Evolutionary conservation across 2,113 vertebrate genomes (phyloP), one percentile per base, ranked within the genome.

Genomic region (Etheostoma spectabile): DNA sequence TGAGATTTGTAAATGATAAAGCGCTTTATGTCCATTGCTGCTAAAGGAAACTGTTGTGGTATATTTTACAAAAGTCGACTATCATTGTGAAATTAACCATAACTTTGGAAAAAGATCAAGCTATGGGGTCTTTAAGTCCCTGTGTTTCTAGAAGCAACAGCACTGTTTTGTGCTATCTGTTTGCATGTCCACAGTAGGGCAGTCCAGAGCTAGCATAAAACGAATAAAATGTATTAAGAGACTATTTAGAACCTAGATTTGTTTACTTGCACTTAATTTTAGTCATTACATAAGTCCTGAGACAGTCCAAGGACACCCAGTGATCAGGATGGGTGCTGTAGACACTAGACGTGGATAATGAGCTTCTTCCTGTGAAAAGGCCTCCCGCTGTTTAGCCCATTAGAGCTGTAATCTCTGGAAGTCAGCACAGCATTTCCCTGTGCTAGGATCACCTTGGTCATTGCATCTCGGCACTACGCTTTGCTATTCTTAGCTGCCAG

Each of bases 321-420:
- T 12, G 52, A 77, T 80, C 71, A 81, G 70, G 73, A 77, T 27
- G 24, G 70, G 30, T 30, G 64, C 80, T 74, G 76, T 45, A 53
- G 82, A 77, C 46, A 70, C 80, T 79, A 49, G 86, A 85, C 65
- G 80, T 65, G 71, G 80, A 83, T 93, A 86, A 93, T 90, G 60
- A 86, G 66, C 73, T 83, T 69, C 92, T 92, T 91, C 89, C 89
- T 90, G 87, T 88, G 76, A 84, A 93, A 94, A 83, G 66, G 72
- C 66, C 85, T 89, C 75, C 62, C 51, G 70, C 84, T 72, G 86
- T 87, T 91, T 61, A 91, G 83, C 87, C 88, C 77, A 89, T 91
- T 92, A 91, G 83, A 84, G 81, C 65, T 71, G 79, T 92, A 92
- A 92, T 94, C 91, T 86, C 45, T 85, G 42, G 53, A 63, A 85